A percentile compares a stretch with the other conserved stretches of the same genome.
Evolutionary conservation across 2,888 invertebrate species (phyloP).

Genomic region (Operophtera brumata): DNA sequence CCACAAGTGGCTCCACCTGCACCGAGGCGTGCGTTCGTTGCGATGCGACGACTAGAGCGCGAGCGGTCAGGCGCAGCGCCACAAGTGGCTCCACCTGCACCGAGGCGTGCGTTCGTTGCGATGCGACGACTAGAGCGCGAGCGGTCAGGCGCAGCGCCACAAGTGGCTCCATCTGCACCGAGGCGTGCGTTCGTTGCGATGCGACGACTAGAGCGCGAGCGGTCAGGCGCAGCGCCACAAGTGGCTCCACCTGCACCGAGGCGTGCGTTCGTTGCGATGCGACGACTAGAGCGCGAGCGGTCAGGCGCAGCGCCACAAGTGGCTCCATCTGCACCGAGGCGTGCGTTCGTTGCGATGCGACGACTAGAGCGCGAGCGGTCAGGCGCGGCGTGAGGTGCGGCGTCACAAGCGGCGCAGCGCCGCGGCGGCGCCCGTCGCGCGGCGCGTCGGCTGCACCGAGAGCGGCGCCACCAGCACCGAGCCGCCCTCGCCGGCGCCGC

Average conservation of each 20-base stretch:
- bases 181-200: constrained; percentile 85
- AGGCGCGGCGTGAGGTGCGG: constrained; percentile 49
- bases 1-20: constrained; percentile 87
- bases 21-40: constrained; percentile 83
- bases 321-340: too few species aligned
- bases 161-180: constrained; percentile 86
- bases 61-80: too few species aligned
- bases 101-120: constrained; percentile 56
- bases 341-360: constrained; percentile 9
- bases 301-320: constrained; percentile 81
- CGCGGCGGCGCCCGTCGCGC: constrained; percentile 84
- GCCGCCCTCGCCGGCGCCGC: constrained; percentile 74
- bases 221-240: too few species aligned
- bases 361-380: constrained; percentile 28
- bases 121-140: constrained; percentile 17
- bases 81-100: constrained; percentile 86
- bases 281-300: constrained; percentile 22
- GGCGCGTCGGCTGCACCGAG: constrained; percentile 92
- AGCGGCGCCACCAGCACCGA: constrained; percentile 87
- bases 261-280: constrained; percentile 42
- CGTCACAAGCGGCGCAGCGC: constrained; percentile 86
- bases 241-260: constrained; percentile 85
- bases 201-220: constrained; percentile 91
- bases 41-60: constrained; percentile 93
- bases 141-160: constrained; percentile 71